Evolutionary conservation across 1,140 invertebrate genomes (phyloP), one percentile per base, ranked within the genome.

Genomic region (Lasioglossum albipes): DNA sequence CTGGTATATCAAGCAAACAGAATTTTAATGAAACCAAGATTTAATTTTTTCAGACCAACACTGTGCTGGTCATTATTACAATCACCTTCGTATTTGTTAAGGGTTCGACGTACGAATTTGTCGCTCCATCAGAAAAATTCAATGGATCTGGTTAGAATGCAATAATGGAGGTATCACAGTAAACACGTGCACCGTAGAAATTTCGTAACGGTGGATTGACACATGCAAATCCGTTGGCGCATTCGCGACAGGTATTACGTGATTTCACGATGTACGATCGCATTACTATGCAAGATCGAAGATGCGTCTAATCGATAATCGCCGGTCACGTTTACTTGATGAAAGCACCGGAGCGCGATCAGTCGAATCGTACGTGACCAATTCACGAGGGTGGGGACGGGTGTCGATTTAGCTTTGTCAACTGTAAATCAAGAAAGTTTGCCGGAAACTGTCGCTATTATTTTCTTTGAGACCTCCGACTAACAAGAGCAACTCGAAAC

Each of bases 211-310:
- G 31, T 27, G 31, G 84, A 85, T 84, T 85, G 84, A 85, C 84
- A 85, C 74, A 73, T 79, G 76, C 79, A 82, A 84, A 85, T 85
- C 79, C 73, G 65, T 54, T 72, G 49, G 75, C 78, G 75, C 83
- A 74, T 59, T 70, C 70, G 42, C 83, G 84, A 84, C 80, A 79
- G 66, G 65, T 82, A 67, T 77, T 85, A 85, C 83, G 83, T 84
- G 83, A 85, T 85, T 85, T 75, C 66, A 82, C 74, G 74, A 85
- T 82, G 80, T 85, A 78, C 61, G 74, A 72, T 54, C 69, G 49
- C 52, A 73, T 82, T 84, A 52, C 71, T 75, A 85, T 78, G 70
- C 84, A 78, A 75, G 71, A 86, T 86, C 84, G 83, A 86, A 85
- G 84, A 85, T 85, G 80, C 75, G 69, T 61, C 49, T 70, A 82